Conservation (phyloP, 92 coral and sea anemone genomes). For the Hydrozoanthus gracilis region DNA sequence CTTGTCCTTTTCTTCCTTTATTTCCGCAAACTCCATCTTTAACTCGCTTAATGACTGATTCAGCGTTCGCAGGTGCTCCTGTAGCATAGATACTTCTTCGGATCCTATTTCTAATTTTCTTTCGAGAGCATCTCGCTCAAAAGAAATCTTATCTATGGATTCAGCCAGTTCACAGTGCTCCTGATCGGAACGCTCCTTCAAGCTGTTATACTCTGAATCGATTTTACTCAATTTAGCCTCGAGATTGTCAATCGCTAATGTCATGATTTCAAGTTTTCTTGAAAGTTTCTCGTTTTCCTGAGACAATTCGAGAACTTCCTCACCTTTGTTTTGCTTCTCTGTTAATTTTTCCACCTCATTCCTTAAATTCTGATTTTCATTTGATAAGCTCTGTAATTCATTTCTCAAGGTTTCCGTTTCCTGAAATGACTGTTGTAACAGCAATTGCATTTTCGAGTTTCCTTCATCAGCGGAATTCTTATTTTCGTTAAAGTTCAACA, state of each 20-base stretch:
- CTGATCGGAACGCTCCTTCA: slow-evolving; percentile 50
- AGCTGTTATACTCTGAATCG: slow-evolving; percentile 37
- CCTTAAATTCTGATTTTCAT: slow-evolving; percentile 1
- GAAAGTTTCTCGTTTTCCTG: slow-evolving; percentile 22
- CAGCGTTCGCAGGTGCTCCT: slow-evolving; percentile 8
- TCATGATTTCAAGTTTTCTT: slow-evolving; percentile 46
- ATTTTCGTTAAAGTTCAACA: slow-evolving; percentile 24
- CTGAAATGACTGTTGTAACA: not conserved
- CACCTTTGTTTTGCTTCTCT: not conserved
- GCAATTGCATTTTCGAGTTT: not conserved
- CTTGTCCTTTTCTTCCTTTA: not conserved
- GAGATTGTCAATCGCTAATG: slow-evolving; percentile 49
- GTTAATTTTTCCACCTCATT: slow-evolving; percentile 11
- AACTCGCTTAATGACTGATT: slow-evolving; percentile 10
- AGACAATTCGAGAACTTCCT: not conserved
- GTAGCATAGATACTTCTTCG: slow-evolving; percentile 16
- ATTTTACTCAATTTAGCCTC: slow-evolving; percentile 23
- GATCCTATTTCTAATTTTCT: slow-evolving; percentile 5
- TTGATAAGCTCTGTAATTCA: slow-evolving; percentile 8
- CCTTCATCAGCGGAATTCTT: slow-evolving; percentile 8
- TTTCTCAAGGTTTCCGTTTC: slow-evolving; percentile 4
- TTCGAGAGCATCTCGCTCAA: slow-evolving; percentile 6
- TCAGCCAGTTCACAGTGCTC: slow-evolving; percentile 11
- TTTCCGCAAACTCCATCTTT: slow-evolving; percentile 9
- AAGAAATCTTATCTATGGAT: not conserved